Evolutionary conservation across 2,888 invertebrate species (phyloP), one percentile per base, ranked within the genome.

Genomic region (Invenusta paracnida): DNA sequence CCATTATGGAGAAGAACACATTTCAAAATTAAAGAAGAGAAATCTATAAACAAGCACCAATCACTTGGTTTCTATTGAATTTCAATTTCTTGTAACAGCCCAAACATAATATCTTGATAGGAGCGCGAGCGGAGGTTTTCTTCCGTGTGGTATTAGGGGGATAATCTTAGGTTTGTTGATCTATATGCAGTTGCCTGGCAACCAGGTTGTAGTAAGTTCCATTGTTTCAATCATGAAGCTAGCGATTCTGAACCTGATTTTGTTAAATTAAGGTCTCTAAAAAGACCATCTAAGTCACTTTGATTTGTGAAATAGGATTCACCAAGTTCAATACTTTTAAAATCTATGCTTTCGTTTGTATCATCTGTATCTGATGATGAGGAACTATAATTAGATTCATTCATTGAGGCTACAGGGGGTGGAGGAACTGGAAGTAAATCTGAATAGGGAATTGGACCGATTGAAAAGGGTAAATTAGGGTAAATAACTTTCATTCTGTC

Each of bases 1-100:
- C 81, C 81, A 79, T 79, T 79, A 79, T n/a, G n/a, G n/a, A n/a
- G n/a, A n/a, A 79, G 81, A 79, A 79, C 81, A 79, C 2, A 2
- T n/a, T 79, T 79, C 81, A 79, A 28, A 79, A 2, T 79, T n/a
- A 11, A 79, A 5, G 25, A 27, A 11, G 81, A 66, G 66, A 17
- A 13, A 23, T 66, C n/a, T 17, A 66, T 66, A 66, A 66, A 66
- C n/a, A 66, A 13, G 23, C n/a, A 23, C 66, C 66, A 66, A 17
- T 79, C 81, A 27, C 28, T 25, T 28, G 81, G 81, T 25, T 79
- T 79, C 5, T 28, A 79, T 28, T 25, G 25, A 28, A 79, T 28
- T 25, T n/a, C 81, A 79, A 79, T 79, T 79, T 79, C 81, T 27
- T 79, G 25, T 11, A 79, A 79, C 28, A 79, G 81, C 11, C 81